These are phyloP conservation scores for Fissipunctia ypsillon DNA, from an alignment of 2,888 invertebrate species.

Conservation along the genomic window DNA sequence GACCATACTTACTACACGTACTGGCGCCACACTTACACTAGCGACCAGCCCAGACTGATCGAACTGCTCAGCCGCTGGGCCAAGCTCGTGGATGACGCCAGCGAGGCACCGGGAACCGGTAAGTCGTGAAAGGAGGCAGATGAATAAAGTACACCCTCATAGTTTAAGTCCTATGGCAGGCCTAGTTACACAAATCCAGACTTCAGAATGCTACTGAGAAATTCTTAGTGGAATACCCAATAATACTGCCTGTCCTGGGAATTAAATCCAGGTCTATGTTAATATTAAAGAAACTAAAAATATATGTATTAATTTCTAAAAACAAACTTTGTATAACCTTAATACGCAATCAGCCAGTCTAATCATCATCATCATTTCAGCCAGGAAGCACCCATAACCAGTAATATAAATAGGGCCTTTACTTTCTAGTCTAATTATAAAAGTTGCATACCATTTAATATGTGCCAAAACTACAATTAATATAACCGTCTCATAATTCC, in stretches of 20 bases:
- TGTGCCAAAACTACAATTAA: background rate
- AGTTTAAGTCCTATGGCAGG: too few species aligned
- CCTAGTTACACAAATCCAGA: too few species aligned
- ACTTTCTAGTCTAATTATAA: background rate
- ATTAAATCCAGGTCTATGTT: too few species aligned
- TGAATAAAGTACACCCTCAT: too few species aligned
- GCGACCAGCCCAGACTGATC: slow-evolving; percentile 91
- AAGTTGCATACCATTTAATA: background rate
- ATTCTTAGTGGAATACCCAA: background rate
- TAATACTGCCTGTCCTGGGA: background rate
- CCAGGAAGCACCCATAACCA: too few species aligned
- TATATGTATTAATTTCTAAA: too few species aligned
- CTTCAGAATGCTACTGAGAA: too few species aligned
- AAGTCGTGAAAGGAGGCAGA: slow-evolving; percentile 1
- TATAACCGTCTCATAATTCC: background rate
- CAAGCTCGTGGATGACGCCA: slow-evolving; percentile 36
- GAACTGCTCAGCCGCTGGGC: slow-evolving; percentile 92
- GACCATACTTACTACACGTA: slow-evolving; percentile 91
- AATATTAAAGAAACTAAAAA: too few species aligned
- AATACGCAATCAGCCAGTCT: too few species aligned
- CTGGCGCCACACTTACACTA: slow-evolving; percentile 92
- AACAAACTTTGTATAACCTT: too few species aligned
- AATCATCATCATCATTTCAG: too few species aligned
- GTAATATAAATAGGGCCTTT: too few species aligned
- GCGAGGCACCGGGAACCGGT: slow-evolving; percentile 67